Conservation (phyloP, 2,888 invertebrate genomes). For the Caenorhabditis sinica region DNA sequence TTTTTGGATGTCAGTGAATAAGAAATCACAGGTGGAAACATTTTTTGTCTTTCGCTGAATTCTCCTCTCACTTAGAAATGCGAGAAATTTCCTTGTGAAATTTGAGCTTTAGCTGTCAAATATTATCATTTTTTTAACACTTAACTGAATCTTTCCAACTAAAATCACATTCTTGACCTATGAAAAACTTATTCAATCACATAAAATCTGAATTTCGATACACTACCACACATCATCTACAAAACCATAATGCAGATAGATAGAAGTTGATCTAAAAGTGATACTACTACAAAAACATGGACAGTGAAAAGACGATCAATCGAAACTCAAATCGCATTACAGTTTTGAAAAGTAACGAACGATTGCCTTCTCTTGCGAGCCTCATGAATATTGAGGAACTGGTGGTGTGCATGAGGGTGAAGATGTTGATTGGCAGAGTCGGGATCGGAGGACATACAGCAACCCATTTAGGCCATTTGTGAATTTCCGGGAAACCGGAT, state of each 20-base stretch:
- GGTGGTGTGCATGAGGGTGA: constrained; percentile 58
- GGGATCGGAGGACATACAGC: constrained; percentile 72
- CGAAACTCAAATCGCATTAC: constrained; percentile 44
- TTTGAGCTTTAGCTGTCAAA: too few relatives aligned
- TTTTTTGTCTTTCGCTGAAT: too few relatives aligned
- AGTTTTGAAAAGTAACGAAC: constrained; percentile 67
- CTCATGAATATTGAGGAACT: constrained; percentile 67
- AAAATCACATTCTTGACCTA: too few relatives aligned
- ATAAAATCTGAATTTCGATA: background rate
- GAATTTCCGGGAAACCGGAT: background rate
- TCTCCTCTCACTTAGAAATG: too few relatives aligned
- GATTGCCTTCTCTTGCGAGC: constrained; percentile 74
- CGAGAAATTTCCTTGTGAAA: too few relatives aligned
- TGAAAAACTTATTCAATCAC: too few relatives aligned
- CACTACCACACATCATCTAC: background rate
- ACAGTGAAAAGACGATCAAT: too few relatives aligned
- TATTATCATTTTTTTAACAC: too few relatives aligned
- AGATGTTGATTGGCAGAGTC: constrained; percentile 61
- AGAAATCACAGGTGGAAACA: too few relatives aligned
- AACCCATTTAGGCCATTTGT: constrained; percentile 69
- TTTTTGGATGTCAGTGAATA: too few relatives aligned
- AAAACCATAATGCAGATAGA: background rate
- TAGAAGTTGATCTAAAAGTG: background rate
- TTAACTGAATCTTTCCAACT: too few relatives aligned
- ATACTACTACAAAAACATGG: background rate